These are phyloP conservation scores for Pseudeuparius sepicola DNA, from an alignment of 2,888 invertebrate genomes.

Conservation along the genomic window DNA sequence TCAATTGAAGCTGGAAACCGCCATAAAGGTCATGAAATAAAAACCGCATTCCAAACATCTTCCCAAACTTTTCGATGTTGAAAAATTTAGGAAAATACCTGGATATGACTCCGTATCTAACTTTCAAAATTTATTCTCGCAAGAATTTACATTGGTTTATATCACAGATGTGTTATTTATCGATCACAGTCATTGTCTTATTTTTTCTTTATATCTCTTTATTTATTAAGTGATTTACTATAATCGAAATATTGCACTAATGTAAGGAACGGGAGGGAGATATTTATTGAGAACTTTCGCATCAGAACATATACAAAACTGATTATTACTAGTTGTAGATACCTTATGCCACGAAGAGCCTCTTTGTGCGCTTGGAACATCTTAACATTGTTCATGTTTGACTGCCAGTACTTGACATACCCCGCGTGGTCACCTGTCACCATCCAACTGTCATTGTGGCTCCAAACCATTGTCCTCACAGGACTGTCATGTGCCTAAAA, in stretches of 20 bases:
- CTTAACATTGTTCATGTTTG: slow-evolving; percentile 99
- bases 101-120: slow-evolving; percentile 32
- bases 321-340: slow-evolving; percentile 43
- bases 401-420: slow-evolving; percentile 99
- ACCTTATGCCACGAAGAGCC: slow-evolving; percentile 97
- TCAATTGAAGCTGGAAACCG: too few species aligned
- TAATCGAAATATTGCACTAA: slow-evolving; percentile 27
- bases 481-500: slow-evolving; percentile 95
- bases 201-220: slow-evolving; percentile 17
- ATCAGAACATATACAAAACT: slow-evolving; percentile 34
- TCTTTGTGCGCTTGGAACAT: slow-evolving; percentile 99
- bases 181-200: slow-evolving; percentile 26
- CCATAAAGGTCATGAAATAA: slow-evolving; percentile 33
- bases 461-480: slow-evolving; percentile 99
- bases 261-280: slow-evolving; percentile 34
- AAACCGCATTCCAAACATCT: slow-evolving; percentile 36
- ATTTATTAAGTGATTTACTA: slow-evolving; percentile 10
- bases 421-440: slow-evolving; percentile 98
- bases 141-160: slow-evolving; percentile 14
- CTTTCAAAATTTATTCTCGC: slow-evolving; percentile 35
- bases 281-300: slow-evolving; percentile 35
- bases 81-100: slow-evolving; percentile 33
- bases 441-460: slow-evolving; percentile 99
- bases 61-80: slow-evolving; percentile 25
- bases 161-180: slow-evolving; percentile 21